Evolutionary conservation across 2,888 invertebrate species (phyloP), one percentile per base, ranked within the genome.

Genomic region (Tenthredo amoena): DNA sequence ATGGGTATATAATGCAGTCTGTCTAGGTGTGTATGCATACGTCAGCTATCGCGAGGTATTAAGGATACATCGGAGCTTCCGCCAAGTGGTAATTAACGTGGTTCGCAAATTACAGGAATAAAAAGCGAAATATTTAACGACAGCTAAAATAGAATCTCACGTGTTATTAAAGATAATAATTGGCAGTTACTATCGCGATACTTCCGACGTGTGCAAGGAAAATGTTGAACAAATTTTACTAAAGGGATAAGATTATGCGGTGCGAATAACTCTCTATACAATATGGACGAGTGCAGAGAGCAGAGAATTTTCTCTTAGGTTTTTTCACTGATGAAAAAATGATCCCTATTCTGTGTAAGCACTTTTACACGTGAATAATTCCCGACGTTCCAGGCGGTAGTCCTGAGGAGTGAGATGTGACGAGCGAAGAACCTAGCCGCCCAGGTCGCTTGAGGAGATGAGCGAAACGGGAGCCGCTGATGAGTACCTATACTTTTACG

Each of bases 281-380:
- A 26, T 62, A 26, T 62, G 34, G 7, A 31, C 43, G 74, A 40
- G 74, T 21, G 6, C 26, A 31, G 15, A 43, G 43, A 10, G 9
- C 12, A 1, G 18, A 15, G 55, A 50, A 74, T 77, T 34, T n/a
- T 62, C 81, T 21, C 81, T 37, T 15, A 34, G 37, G 65, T 21
- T 31, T n/a, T n/a, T 40, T 34, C 21, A 50, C 77, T 65, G 81
- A 81, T 81, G 81, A 81, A 81, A 81, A 81, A 81, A 62, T 81
- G 81, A 81, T 81, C 81, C 81, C 65, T 43, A 10, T 40, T 43
- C 40, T 81, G 62, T 62, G 65, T 81, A 83, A 83, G 83, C 68
- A 68, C 83, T 83, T 71, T 83, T 83, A 83, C 83, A 83, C 83
- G 68, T 83, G 83, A 83, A 83, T 83, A 83, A 83, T 83, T 83